Conservation (phyloP, 2,888 invertebrate genomes). For the Neocrepidodera transversa region DNA sequence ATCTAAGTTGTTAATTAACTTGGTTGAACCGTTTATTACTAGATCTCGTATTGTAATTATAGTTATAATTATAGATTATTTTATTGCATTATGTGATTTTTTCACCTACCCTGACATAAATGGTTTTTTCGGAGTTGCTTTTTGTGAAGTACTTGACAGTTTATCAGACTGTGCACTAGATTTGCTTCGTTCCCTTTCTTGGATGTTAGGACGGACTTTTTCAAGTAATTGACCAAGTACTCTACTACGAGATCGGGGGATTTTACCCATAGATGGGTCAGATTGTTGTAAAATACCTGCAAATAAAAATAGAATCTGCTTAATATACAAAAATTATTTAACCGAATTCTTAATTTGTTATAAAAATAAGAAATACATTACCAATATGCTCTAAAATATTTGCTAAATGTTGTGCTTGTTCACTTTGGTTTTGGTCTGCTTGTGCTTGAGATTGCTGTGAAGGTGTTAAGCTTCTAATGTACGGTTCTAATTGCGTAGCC, state of each 20-base stretch:
- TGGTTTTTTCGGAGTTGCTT: constrained; percentile 43
- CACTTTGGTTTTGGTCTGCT: constrained; percentile 46
- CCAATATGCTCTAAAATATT: constrained; percentile 65
- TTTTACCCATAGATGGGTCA: constrained; percentile 54
- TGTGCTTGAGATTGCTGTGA: constrained; percentile 54
- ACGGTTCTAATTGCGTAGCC: constrained; percentile 71
- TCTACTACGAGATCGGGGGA: constrained; percentile 59
- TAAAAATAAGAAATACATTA: too few relatives aligned
- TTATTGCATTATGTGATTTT: too few relatives aligned
- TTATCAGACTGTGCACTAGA: constrained; percentile 56
- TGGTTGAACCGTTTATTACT: too few relatives aligned
- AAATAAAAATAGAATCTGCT: too few relatives aligned
- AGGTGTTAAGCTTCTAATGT: constrained; percentile 65
- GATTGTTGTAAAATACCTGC: constrained; percentile 54
- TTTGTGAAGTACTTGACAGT: constrained; percentile 42
- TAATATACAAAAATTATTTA: too few relatives aligned
- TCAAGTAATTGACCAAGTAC: constrained; percentile 66
- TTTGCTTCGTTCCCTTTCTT: constrained; percentile 58
- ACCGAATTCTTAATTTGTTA: too few relatives aligned
- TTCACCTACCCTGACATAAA: constrained; percentile 39
- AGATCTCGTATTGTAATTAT: too few relatives aligned
- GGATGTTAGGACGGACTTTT: constrained; percentile 61
- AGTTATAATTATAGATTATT: too few relatives aligned
- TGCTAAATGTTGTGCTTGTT: constrained; percentile 63
- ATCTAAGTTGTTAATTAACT: too few relatives aligned